Percentiles rank a stretch among this genome's conserved stretches.
Evolutionary conservation across 2,113 vertebrate species (phyloP).

Genomic region (Cryptomyrus ogoouensis): DNA sequence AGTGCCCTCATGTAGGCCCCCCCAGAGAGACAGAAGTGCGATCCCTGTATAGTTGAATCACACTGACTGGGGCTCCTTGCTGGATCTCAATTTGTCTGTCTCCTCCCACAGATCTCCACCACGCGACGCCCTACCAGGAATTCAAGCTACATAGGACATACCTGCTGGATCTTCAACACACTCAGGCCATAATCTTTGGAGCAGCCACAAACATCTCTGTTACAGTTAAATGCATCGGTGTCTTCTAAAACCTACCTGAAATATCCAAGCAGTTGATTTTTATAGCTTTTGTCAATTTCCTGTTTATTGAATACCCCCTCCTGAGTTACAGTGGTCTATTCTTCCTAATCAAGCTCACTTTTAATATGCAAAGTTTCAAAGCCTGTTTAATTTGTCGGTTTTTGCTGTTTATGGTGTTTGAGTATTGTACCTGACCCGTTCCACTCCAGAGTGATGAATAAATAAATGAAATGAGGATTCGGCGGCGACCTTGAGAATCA

Average conservation of each 20-base stretch:
- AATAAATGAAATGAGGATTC: conserved; percentile 3
- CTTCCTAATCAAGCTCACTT: background rate
- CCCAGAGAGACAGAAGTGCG: background rate
- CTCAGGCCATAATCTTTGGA: background rate
- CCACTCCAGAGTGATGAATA: conserved; percentile 2
- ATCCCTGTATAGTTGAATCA: background rate
- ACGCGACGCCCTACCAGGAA: background rate
- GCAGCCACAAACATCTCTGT: background rate
- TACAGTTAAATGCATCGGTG: background rate
- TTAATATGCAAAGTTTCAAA: background rate
- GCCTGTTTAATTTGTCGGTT: background rate
- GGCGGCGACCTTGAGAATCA: conserved; percentile 24
- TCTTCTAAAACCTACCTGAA: background rate
- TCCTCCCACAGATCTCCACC: background rate
- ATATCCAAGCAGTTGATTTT: background rate
- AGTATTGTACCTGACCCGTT: background rate
- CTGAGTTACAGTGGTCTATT: background rate
- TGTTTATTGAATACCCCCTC: background rate
- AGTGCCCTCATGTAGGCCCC: background rate
- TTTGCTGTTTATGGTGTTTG: background rate
- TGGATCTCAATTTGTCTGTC: background rate
- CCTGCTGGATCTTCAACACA: background rate
- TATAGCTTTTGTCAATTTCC: background rate
- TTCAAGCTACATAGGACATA: background rate
- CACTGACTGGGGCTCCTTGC: background rate